Conservation (phyloP, 2,888 invertebrate species). For the Synergus umbraculus region DNA sequence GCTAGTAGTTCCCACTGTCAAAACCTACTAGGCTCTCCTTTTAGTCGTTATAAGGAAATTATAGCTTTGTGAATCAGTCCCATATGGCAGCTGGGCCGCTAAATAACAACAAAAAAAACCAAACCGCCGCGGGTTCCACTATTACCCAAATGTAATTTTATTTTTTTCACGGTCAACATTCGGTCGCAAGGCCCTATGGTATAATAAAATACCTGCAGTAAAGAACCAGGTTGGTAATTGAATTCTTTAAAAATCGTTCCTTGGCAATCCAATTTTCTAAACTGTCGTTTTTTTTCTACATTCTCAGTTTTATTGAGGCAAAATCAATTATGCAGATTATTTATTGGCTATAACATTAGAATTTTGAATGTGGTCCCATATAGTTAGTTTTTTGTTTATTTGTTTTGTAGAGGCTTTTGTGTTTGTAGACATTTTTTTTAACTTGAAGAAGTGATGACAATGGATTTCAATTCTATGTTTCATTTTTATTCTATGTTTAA, state of each 20-base stretch:
- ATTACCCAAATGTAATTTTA: conserved; percentile 19
- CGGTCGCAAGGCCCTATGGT: conserved; percentile 6
- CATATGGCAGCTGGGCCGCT: conserved; percentile 31
- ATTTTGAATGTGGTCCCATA: neutral
- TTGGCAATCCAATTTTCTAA: conserved; percentile 20
- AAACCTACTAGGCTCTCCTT: conserved; percentile 15
- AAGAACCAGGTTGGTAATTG: conserved; percentile 17
- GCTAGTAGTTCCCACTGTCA: conserved; percentile 28
- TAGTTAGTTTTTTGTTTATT: neutral
- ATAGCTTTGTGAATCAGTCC: conserved; percentile 36
- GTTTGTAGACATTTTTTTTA: neutral
- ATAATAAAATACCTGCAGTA: conserved; percentile 36
- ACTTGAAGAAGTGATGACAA: neutral
- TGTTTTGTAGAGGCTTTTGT: neutral
- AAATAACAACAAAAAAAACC: neutral
- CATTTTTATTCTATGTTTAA: neutral
- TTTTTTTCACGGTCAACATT: conserved; percentile 33
- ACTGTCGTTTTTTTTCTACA: neutral
- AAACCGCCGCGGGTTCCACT: conserved; percentile 25
- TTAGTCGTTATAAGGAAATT: conserved; percentile 36
- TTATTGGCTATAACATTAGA: conserved; percentile 1
- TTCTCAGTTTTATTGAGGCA: conserved; percentile 16
- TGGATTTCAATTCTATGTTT: neutral
- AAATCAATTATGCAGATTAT: conserved; percentile 25
- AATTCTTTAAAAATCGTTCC: conserved; percentile 37